A percentile compares a stretch with the other conserved stretches of the same genome.
Conservation (phyloP, 2,888 invertebrate species). For the Meloe dianella region DNA sequence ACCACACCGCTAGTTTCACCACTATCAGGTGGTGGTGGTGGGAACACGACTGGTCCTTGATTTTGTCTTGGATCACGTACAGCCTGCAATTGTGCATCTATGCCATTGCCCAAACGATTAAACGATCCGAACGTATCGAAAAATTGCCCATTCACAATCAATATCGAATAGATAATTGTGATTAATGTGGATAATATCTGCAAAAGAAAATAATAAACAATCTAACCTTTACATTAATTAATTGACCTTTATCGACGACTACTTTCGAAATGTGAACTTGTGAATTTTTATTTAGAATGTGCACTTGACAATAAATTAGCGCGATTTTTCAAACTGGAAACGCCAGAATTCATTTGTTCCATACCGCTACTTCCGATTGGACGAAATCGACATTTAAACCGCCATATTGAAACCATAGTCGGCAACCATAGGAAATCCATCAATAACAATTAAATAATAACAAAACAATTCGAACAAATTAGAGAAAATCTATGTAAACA, state of each 20-base stretch:
- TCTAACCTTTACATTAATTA: conserved; percentile 20
- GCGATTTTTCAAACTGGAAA: too few relatives aligned
- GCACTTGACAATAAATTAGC: too few relatives aligned
- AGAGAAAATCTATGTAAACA: too few relatives aligned
- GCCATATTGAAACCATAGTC: too few relatives aligned
- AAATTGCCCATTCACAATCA: conserved; percentile 55
- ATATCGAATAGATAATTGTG: conserved; percentile 41
- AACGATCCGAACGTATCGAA: conserved; percentile 58
- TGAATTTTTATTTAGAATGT: neutral
- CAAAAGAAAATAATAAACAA: conserved; percentile 6
- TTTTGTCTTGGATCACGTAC: conserved; percentile 67
- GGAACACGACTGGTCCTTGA: conserved; percentile 83
- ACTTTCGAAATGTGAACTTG: conserved; percentile 23
- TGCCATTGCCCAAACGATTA: conserved; percentile 60
- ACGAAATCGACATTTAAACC: too few relatives aligned
- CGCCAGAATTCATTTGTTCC: too few relatives aligned
- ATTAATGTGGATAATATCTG: conserved; percentile 20
- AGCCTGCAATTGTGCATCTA: conserved; percentile 59
- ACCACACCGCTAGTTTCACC: conserved; percentile 79
- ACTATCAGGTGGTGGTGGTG: conserved; percentile 70
- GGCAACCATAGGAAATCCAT: too few relatives aligned
- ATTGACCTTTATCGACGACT: neutral
- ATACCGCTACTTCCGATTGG: too few relatives aligned
- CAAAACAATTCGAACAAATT: too few relatives aligned
- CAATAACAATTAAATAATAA: too few relatives aligned